These are phyloP conservation scores for Lampris megalopsis DNA, from an alignment of 2,113 vertebrate species.

Conservation along the genomic window DNA sequence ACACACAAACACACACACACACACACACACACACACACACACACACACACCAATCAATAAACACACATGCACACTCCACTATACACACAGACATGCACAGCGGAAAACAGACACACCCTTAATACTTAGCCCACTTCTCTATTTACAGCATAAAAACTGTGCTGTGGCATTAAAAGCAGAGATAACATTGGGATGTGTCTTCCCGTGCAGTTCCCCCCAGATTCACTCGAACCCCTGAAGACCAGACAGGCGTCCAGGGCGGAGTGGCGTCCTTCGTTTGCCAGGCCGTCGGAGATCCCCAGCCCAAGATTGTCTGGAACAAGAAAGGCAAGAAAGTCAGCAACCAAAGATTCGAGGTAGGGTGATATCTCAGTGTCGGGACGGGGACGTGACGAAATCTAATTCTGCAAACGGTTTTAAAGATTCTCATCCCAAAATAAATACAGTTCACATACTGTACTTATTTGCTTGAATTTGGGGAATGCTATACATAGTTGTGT, in stretches of 20 bases:
- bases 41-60: too few relatives aligned
- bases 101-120: too few relatives aligned
- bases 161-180: neutral
- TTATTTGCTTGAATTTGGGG: too few relatives aligned
- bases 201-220: constrained; percentile 89
- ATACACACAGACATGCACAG: too few relatives aligned
- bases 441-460: too few relatives aligned
- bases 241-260: constrained; percentile 96
- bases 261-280: constrained; percentile 98
- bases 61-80: too few relatives aligned
- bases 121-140: too few relatives aligned
- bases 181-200: constrained; percentile 36
- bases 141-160: neutral
- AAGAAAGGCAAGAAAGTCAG: constrained; percentile 99
- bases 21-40: neutral
- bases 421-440: too few relatives aligned
- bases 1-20: neutral
- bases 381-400: too few relatives aligned
- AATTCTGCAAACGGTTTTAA: too few relatives aligned
- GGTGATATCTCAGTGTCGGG: neutral
- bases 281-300: constrained; percentile 95
- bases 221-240: constrained; percentile 93
- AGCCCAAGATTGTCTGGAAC: constrained; percentile 98
- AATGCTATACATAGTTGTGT: too few relatives aligned
- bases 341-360: constrained; percentile 99